A percentile compares a stretch with the other conserved stretches of the same genome.
Conservation (phyloP, 2,888 invertebrate genomes). For the Synergus umbraculus region DNA sequence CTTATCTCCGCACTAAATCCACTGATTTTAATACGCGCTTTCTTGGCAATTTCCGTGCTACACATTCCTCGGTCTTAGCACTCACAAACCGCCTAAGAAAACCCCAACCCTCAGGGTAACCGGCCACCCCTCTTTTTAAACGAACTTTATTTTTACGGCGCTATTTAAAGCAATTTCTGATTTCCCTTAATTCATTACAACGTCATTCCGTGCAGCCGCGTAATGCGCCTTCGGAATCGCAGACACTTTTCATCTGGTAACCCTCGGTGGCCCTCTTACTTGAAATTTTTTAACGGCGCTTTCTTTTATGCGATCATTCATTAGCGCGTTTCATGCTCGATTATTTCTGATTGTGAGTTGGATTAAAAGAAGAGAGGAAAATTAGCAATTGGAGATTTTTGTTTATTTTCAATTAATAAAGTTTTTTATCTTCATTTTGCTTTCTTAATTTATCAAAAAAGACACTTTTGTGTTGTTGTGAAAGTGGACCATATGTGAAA, state of each 20-base stretch:
- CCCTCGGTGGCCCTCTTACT: slow-evolving; percentile 38
- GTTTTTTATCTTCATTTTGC: no score
- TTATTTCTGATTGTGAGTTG: neutral
- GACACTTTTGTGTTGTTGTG: no score
- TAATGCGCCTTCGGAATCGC: slow-evolving; percentile 62
- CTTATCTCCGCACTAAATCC: slow-evolving; percentile 81
- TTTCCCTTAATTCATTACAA: slow-evolving; percentile 76
- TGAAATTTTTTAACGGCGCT: slow-evolving; percentile 42
- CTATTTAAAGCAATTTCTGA: slow-evolving; percentile 76
- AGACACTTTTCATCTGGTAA: slow-evolving; percentile 58
- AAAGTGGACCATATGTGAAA: no score
- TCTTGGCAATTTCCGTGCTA: slow-evolving; percentile 77
- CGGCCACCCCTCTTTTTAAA: slow-evolving; percentile 57
- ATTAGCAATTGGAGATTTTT: neutral
- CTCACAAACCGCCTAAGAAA: slow-evolving; percentile 52
- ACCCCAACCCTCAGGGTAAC: slow-evolving; percentile 47
- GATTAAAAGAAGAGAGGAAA: neutral
- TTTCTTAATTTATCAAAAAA: no score
- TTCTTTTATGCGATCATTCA: slow-evolving; percentile 30
- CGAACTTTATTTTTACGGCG: slow-evolving; percentile 74
- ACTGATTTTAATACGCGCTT: slow-evolving; percentile 80
- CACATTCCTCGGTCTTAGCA: slow-evolving; percentile 72
- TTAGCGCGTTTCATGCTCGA: slow-evolving; percentile 9
- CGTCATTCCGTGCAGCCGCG: slow-evolving; percentile 71
- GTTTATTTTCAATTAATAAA: neutral